Conservation (phyloP, 2,888 invertebrate genomes). For the Scaptomyza polygonia region DNA sequence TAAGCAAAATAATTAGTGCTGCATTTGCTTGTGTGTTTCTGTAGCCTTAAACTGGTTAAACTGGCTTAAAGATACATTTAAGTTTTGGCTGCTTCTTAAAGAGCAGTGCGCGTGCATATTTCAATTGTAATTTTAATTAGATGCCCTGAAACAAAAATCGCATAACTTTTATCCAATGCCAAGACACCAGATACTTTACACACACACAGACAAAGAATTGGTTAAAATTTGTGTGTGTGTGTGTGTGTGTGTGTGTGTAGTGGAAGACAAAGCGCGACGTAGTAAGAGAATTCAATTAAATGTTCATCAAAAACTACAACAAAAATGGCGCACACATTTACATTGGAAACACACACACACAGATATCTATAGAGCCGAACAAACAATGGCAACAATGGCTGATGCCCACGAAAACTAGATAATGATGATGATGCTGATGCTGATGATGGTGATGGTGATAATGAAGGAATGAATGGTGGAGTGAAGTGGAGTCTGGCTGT, state of each 20-base stretch:
- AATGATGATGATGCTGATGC: slow-evolving; percentile 22
- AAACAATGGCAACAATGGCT: slow-evolving; percentile 35
- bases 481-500: slow-evolving; percentile 3
- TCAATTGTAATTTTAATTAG: slow-evolving; percentile 75
- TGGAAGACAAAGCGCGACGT: slow-evolving; percentile 52
- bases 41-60: background rate
- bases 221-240: slow-evolving; percentile 1
- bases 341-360: slow-evolving; percentile 20
- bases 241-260: too few relatives aligned
- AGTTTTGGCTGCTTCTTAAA: slow-evolving; percentile 26
- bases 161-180: slow-evolving; percentile 59
- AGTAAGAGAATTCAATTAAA: slow-evolving; percentile 74
- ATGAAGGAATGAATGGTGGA: background rate
- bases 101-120: slow-evolving; percentile 41
- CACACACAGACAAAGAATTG: background rate
- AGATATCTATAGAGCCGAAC: slow-evolving; percentile 39
- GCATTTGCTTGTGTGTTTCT: background rate
- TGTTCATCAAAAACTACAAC: slow-evolving; percentile 79
- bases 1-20: background rate
- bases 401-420: slow-evolving; percentile 47
- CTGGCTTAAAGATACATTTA: slow-evolving; percentile 37
- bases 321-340: slow-evolving; percentile 57
- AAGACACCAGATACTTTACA: slow-evolving; percentile 24
- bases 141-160: slow-evolving; percentile 51
- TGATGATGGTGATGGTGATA: slow-evolving; percentile 13